phyloP scores from a whole-genome alignment of 2,113 vertebrate species.

The Hirundichthys speculiger region DNA sequence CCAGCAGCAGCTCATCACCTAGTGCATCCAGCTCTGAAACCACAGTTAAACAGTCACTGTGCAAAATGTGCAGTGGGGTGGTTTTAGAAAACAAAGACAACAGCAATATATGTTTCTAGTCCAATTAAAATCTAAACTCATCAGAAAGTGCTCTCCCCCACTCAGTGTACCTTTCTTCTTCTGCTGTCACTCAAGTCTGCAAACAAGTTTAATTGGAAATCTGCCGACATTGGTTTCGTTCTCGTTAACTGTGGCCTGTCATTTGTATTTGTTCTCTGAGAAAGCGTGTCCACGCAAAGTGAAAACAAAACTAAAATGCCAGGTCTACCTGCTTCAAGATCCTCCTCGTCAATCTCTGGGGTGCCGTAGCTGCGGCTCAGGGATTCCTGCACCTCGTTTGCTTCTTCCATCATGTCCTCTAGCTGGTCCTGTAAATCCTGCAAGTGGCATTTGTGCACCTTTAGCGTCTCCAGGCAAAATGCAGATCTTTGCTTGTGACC shows the following conservation, averaged over 20 bases:
- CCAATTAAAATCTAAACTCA: neutral
- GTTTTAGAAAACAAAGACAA: no score
- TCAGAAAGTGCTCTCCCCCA: neutral
- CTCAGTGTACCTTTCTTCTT: neutral
- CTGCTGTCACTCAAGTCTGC: neutral
- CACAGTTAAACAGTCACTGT: constrained; percentile 17
- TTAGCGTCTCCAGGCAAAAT: no score
- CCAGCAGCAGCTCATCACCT: constrained; percentile 94
- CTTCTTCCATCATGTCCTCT: constrained; percentile 99
- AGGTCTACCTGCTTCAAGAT: constrained; percentile 90
- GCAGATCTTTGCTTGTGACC: no score
- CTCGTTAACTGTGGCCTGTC: neutral
- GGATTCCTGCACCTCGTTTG: constrained; percentile 93
- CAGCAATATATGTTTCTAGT: neutral
- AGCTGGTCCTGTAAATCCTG: constrained; percentile 98
- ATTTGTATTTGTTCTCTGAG: neutral
- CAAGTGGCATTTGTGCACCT: constrained; percentile 6
- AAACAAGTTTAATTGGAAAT: neutral
- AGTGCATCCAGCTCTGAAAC: constrained; percentile 92
- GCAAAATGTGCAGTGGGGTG: neutral
- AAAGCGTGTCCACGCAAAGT: neutral
- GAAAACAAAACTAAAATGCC: neutral
- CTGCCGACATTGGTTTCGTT: neutral
- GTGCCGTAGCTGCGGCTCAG: constrained; percentile 96
- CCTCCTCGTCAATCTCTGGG: constrained; percentile 96